phyloP scores from a whole-genome alignment of 1,140 invertebrate genomes.

The Drosophila parvula region DNA sequence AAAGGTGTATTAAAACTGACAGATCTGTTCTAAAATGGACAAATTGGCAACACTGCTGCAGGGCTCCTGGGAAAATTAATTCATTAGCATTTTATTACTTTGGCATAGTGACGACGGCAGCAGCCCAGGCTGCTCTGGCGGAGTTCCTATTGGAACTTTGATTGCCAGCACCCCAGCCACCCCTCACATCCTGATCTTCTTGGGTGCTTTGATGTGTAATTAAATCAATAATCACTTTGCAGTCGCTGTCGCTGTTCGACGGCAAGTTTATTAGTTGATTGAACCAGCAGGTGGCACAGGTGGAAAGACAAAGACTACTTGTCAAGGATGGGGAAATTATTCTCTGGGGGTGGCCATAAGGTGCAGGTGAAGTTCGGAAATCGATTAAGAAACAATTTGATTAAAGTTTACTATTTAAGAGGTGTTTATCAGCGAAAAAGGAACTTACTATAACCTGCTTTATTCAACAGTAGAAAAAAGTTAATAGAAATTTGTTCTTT shows the following conservation, averaged over 20 bases:
- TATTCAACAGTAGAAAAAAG: background rate
- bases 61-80: slow-evolving; percentile 77
- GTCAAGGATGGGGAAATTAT: background rate
- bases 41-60: slow-evolving; percentile 10
- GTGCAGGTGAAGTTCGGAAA: slow-evolving; percentile 10
- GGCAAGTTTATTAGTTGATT: slow-evolving; percentile 51
- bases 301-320: slow-evolving; percentile 9
- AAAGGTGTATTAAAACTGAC: too few relatives aligned
- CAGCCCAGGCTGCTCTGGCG: slow-evolving; percentile 14
- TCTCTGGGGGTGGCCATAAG: background rate
- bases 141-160: slow-evolving; percentile 16
- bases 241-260: slow-evolving; percentile 27
- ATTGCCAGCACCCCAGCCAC: background rate
- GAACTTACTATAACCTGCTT: background rate
- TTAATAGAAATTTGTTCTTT: too few relatives aligned
- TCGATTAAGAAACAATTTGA: slow-evolving; percentile 10
- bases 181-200: slow-evolving; percentile 5
- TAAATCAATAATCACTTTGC: slow-evolving; percentile 79
- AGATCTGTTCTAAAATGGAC: too few relatives aligned
- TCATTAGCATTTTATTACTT: slow-evolving; percentile 79
- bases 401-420: background rate
- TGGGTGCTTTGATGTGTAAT: slow-evolving; percentile 77
- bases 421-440: background rate
- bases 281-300: slow-evolving; percentile 44
- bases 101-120: slow-evolving; percentile 41